Evolutionary conservation across 2,888 invertebrate species (phyloP).

Genomic region (Andrena hattorfiana): DNA sequence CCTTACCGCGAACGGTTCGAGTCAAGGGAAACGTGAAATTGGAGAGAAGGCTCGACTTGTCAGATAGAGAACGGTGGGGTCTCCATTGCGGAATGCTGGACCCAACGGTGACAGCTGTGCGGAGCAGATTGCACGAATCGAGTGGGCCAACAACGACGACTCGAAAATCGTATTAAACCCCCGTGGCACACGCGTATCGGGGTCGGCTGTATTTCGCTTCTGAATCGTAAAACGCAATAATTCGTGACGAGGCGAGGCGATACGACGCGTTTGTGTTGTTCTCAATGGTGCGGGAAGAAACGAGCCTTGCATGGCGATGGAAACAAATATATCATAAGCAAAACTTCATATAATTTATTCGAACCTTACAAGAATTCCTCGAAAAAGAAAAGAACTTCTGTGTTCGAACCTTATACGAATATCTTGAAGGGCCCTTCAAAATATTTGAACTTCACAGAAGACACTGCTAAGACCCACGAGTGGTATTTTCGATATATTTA

Average conservation of each 20-base stretch:
- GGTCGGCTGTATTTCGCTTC: slow-evolving; percentile 17
- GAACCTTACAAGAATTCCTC: no score
- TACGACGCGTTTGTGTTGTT: slow-evolving; percentile 12
- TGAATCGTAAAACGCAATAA: slow-evolving; percentile 36
- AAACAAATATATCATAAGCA: no score
- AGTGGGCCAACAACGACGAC: slow-evolving; percentile 42
- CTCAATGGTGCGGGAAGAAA: not conserved
- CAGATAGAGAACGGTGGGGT: slow-evolving; percentile 23
- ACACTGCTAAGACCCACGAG: no score
- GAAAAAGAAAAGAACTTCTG: no score
- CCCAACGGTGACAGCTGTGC: slow-evolving; percentile 60
- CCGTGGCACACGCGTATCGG: slow-evolving; percentile 16
- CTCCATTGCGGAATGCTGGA: slow-evolving; percentile 43
- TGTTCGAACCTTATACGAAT: no score
- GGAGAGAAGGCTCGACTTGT: slow-evolving; percentile 54
- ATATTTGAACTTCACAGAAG: no score
- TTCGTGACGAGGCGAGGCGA: slow-evolving; percentile 42
- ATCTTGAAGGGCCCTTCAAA: no score
- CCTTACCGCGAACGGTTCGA: slow-evolving; percentile 38
- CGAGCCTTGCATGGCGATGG: no score
- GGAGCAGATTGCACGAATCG: slow-evolving; percentile 61
- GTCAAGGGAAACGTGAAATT: slow-evolving; percentile 61
- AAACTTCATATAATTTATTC: no score
- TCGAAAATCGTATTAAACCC: slow-evolving; percentile 45
- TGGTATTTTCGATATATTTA: no score